These are phyloP conservation scores for Agriopis marginaria DNA, from an alignment of 2,888 invertebrate species.

Conservation along the genomic window DNA sequence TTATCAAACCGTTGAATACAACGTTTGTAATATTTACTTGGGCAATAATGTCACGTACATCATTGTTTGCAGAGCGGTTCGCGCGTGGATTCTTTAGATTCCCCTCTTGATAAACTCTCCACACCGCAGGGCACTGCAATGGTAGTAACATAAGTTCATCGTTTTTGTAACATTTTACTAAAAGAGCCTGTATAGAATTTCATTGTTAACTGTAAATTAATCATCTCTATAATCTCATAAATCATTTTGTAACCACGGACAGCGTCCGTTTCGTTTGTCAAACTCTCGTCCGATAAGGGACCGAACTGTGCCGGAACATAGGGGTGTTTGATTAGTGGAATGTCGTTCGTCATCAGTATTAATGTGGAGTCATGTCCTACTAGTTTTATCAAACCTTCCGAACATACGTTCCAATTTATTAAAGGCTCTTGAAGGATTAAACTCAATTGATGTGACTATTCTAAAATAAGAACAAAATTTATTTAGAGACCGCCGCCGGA, in stretches of 20 bases:
- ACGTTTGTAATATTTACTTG: slow-evolving; percentile 29
- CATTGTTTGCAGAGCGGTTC: slow-evolving; percentile 43
- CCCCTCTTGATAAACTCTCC: slow-evolving; percentile 37
- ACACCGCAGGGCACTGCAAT: not conserved
- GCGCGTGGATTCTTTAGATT: slow-evolving; percentile 46
- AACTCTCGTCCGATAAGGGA: slow-evolving; percentile 15
- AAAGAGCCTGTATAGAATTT: not conserved
- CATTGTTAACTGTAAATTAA: slow-evolving; percentile 7
- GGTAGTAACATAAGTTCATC: not conserved
- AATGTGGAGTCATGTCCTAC: slow-evolving; percentile 29
- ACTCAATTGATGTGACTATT: slow-evolving; percentile 16
- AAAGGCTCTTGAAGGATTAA: slow-evolving; percentile 11
- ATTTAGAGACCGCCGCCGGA: not conserved
- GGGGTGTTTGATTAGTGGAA: slow-evolving; percentile 30
- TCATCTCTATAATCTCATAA: slow-evolving; percentile 31
- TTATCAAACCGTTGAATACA: slow-evolving; percentile 15
- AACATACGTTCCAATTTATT: slow-evolving; percentile 10
- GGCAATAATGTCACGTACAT: slow-evolving; percentile 44
- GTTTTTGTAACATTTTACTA: not conserved
- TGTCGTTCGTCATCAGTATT: slow-evolving; percentile 31
- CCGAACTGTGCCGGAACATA: slow-evolving; percentile 12
- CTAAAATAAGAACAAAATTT: slow-evolving; percentile 11
- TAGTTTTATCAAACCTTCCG: slow-evolving; percentile 3
- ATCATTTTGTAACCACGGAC: slow-evolving; percentile 43
- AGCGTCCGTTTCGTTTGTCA: slow-evolving; percentile 33